These are phyloP conservation scores for Mastomys natalensis DNA, from an alignment of 2,113 vertebrate species.

Conservation along the genomic window DNA sequence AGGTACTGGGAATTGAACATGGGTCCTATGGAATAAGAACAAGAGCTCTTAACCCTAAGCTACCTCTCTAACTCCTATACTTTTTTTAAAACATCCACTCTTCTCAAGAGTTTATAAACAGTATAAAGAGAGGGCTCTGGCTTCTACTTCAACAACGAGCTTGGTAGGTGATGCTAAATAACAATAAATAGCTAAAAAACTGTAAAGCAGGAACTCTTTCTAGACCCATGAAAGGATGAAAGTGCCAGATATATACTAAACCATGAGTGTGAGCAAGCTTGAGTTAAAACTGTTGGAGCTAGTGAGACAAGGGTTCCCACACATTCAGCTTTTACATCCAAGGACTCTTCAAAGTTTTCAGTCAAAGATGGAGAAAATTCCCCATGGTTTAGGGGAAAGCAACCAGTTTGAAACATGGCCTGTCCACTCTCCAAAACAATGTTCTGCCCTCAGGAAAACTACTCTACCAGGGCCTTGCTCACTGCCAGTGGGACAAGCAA, in stretches of 20 bases:
- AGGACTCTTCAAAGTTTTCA: background rate
- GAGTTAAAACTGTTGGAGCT: background rate
- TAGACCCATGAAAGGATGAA: background rate
- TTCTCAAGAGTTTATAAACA: background rate
- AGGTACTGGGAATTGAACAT: background rate
- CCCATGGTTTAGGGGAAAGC: background rate
- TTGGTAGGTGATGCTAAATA: background rate
- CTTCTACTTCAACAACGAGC: background rate
- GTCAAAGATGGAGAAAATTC: background rate
- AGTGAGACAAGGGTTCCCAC: background rate
- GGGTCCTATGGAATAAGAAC: background rate
- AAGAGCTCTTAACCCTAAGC: background rate
- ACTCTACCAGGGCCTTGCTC: background rate
- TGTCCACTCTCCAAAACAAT: background rate
- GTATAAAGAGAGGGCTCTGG: background rate
- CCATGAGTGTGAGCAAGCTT: background rate
- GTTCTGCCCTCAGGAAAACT: background rate
- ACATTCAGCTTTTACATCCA: background rate
- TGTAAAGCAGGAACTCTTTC: background rate
- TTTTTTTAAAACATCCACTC: background rate
- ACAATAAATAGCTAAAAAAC: background rate
- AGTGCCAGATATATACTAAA: background rate
- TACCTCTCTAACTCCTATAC: background rate
- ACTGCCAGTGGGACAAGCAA: background rate
- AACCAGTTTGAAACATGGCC: background rate